These are phyloP conservation scores for Philhelius pedissequus DNA, from an alignment of 2,888 invertebrate species.

Conservation along the genomic window DNA sequence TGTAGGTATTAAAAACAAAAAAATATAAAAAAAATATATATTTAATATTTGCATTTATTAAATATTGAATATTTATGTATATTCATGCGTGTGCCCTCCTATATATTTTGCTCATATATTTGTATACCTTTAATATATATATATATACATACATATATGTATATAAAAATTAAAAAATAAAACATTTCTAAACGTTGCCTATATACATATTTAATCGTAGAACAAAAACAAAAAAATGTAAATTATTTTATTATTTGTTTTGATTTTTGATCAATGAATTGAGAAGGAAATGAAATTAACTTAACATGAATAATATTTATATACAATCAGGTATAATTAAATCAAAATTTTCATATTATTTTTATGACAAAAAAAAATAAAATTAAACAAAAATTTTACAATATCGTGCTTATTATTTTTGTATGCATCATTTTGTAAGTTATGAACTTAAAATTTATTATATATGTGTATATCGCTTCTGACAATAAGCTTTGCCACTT, in stretches of 20 bases:
- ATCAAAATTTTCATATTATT: constrained; percentile 64
- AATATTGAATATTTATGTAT: constrained; percentile 67
- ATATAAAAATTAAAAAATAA: too few relatives aligned
- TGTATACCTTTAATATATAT: constrained; percentile 64
- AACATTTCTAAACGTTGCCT: constrained; percentile 67
- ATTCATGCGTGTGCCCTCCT: constrained; percentile 69
- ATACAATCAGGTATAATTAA: constrained; percentile 68
- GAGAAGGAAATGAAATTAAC: constrained; percentile 34
- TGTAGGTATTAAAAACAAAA: constrained; percentile 61
- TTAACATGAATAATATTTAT: constrained; percentile 55
- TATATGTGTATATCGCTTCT: constrained; percentile 76
- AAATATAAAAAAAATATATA: constrained; percentile 37
- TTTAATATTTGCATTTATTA: constrained; percentile 68
- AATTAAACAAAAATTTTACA: constrained; percentile 14
- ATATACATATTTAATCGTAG: constrained; percentile 61
- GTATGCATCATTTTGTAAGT: constrained; percentile 8
- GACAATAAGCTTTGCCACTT: constrained; percentile 79
- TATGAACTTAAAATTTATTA: constrained; percentile 21
- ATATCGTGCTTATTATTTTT: constrained; percentile 12
- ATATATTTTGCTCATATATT: constrained; percentile 69
- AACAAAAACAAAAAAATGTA: constrained; percentile 21
- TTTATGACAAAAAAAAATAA: constrained; percentile 1
- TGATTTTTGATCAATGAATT: constrained; percentile 1
- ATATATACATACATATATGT: constrained; percentile 49
- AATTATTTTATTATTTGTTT: constrained; percentile 11